Conservation (phyloP, 2,113 vertebrate genomes). For the Hypocryptadius cinnamomeus region DNA sequence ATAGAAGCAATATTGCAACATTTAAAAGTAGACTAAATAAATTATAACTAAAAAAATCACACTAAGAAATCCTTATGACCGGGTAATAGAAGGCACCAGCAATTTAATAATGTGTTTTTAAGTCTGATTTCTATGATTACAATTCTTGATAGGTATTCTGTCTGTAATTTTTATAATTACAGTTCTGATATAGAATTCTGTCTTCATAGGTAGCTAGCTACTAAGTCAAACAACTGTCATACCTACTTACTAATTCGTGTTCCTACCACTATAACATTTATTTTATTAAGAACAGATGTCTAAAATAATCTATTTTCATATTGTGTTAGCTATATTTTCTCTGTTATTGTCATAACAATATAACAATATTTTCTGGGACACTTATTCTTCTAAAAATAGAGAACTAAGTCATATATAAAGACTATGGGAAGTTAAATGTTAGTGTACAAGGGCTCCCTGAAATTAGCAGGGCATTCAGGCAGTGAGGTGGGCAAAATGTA, state of each 20-base stretch:
- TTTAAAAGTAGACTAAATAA: neutral
- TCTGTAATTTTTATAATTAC: too few relatives aligned
- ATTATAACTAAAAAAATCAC: neutral
- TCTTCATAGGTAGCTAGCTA: neutral
- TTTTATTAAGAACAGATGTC: neutral
- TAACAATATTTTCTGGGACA: neutral
- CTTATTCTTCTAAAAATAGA: neutral
- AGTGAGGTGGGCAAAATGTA: neutral
- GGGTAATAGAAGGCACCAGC: neutral
- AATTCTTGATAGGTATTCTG: neutral
- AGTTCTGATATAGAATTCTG: neutral
- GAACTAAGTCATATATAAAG: neutral
- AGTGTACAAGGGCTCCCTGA: neutral
- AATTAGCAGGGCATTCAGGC: neutral
- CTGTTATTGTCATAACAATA: neutral
- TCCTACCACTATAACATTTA: neutral
- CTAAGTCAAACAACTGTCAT: neutral
- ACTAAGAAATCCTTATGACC: neutral
- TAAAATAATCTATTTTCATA: neutral
- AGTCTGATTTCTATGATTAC: neutral
- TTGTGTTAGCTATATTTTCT: neutral
- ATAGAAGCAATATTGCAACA: neutral
- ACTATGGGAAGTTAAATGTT: neutral
- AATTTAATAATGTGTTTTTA: neutral
- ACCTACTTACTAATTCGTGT: neutral